Evolutionary conservation across 1,140 invertebrate genomes (phyloP).

Genomic region (Dinothrombium tinctorium): DNA sequence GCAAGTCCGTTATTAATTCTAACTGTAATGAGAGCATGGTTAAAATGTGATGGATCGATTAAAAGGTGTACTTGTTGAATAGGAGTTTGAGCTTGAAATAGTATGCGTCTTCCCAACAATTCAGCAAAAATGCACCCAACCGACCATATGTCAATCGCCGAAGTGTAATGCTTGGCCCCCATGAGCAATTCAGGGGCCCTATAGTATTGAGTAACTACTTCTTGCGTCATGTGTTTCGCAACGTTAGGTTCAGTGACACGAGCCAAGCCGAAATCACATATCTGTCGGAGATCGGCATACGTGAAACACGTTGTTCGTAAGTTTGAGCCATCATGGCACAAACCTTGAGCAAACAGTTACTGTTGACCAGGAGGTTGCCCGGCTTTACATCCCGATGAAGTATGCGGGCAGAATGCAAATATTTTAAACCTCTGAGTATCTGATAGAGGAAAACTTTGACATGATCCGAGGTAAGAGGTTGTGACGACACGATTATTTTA

Average conservation of each 20-base stretch:
- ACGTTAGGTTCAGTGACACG: slow-evolving; percentile 78
- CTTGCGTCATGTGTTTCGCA: slow-evolving; percentile 88
- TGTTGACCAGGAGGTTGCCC: slow-evolving; percentile 93
- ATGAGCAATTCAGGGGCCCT: slow-evolving; percentile 92
- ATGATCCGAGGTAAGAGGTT: slow-evolving; percentile 91
- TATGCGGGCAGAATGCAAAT: slow-evolving; percentile 89
- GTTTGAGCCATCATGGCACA: too few relatives aligned
- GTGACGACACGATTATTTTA: slow-evolving; percentile 98
- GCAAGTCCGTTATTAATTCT: slow-evolving; percentile 84
- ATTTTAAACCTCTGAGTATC: slow-evolving; percentile 95
- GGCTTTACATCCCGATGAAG: slow-evolving; percentile 97
- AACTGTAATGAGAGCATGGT: slow-evolving; percentile 33
- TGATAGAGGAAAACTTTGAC: slow-evolving; percentile 99
- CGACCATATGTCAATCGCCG: slow-evolving; percentile 91
- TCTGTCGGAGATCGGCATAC: too few relatives aligned
- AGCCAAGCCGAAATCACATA: slow-evolving; percentile 92
- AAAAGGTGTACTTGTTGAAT: slow-evolving; percentile 51
- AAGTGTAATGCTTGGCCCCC: slow-evolving; percentile 90
- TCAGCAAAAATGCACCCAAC: slow-evolving; percentile 99
- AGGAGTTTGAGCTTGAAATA: slow-evolving; percentile 88
- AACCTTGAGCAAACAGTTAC: slow-evolving; percentile 90
- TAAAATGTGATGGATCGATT: neutral
- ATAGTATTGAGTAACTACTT: slow-evolving; percentile 97
- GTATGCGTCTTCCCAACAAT: slow-evolving; percentile 69
- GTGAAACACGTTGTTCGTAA: too few relatives aligned